These are phyloP conservation scores for Macropodus opercularis DNA, from an alignment of 2,797 vertebrate genomes.

Conservation along the genomic window DNA sequence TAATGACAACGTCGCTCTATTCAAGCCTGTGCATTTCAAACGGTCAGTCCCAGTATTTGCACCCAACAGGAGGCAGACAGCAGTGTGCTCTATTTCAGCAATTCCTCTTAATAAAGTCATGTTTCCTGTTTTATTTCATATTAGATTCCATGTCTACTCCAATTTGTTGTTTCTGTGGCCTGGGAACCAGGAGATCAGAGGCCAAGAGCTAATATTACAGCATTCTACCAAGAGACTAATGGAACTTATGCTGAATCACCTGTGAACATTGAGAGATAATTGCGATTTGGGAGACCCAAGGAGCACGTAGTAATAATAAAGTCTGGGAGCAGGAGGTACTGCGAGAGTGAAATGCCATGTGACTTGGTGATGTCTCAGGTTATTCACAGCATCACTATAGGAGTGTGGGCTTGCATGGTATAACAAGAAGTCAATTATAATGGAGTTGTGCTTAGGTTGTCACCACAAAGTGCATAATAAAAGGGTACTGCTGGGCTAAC, in stretches of 20 bases:
- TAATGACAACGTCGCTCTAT: neutral
- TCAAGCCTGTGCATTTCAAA: neutral
- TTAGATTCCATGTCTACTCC: constrained; percentile 22
- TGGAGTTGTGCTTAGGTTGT: constrained; percentile 69
- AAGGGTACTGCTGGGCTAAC: constrained; percentile 62
- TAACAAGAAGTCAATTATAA: constrained; percentile 73
- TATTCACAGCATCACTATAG: constrained; percentile 59
- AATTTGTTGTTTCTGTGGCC: constrained; percentile 40
- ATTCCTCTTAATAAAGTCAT: constrained; percentile 8
- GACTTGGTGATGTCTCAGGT: constrained; percentile 62
- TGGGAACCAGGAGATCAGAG: constrained; percentile 52
- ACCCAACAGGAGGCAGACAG: neutral
- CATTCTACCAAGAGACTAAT: constrained; percentile 67
- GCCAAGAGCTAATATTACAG: constrained; percentile 55
- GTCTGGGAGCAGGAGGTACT: constrained; percentile 63
- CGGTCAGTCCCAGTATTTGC: neutral
- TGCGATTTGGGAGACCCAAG: constrained; percentile 66
- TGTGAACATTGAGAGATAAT: constrained; percentile 75
- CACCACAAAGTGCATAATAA: constrained; percentile 71
- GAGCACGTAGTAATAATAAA: constrained; percentile 72
- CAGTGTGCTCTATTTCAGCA: neutral
- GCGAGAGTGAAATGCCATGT: constrained; percentile 68
- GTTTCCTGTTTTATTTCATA: constrained; percentile 26
- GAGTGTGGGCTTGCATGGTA: constrained; percentile 64
- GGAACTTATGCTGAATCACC: constrained; percentile 72